Evolutionary conservation across 2,888 invertebrate species (phyloP), one percentile per base, ranked within the genome.

Genomic region (Callyntrura sp.): DNA sequence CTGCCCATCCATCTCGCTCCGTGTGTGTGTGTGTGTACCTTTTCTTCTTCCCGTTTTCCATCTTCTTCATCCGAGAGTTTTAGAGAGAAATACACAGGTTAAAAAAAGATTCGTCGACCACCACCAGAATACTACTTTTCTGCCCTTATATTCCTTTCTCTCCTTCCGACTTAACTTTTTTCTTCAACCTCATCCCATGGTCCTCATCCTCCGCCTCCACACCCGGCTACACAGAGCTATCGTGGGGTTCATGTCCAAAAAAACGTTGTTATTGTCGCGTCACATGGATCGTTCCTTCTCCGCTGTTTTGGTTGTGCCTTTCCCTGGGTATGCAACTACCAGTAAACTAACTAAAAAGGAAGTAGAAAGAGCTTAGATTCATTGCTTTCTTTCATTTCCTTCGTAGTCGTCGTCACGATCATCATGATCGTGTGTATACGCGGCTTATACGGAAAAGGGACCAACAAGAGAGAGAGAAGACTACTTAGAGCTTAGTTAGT

Each of bases 351-450:
- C n/a, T n/a, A n/a, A n/a, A n/a, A 68, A 57, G 35, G n/a, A n/a
- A n/a, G n/a, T 43, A 60, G 82, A 70, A 89, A 89, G 79, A 70
- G 89, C 89, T 89, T 89, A 85, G 68, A 55, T 79, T 85, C 45
- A 78, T 82, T 62, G 25, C 14, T 62, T 62, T 62, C 62, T 79
- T 70, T 57, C 88, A 83, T 82, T 88, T 82, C 60, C 88, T 82
- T 83, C 76, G 76, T 83, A 43, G 45, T 45, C 70, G 17, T 70
- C 35, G 48, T n/a, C n/a, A n/a, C n/a, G n/a, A n/a, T n/a, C n/a
- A n/a, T n/a, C n/a, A n/a, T n/a, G n/a, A n/a, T n/a, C 55, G 25
- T 51, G 51, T 51, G 14, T n/a, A n/a, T 51, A 17, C 48, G n/a
- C 4, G 43, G 17, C 35, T 43, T 70, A 70, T 35, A 43, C 20